Evolutionary conservation across 2,113 vertebrate genomes (phyloP).

Genomic region (Sinocyclocheilus rhinocerous): DNA sequence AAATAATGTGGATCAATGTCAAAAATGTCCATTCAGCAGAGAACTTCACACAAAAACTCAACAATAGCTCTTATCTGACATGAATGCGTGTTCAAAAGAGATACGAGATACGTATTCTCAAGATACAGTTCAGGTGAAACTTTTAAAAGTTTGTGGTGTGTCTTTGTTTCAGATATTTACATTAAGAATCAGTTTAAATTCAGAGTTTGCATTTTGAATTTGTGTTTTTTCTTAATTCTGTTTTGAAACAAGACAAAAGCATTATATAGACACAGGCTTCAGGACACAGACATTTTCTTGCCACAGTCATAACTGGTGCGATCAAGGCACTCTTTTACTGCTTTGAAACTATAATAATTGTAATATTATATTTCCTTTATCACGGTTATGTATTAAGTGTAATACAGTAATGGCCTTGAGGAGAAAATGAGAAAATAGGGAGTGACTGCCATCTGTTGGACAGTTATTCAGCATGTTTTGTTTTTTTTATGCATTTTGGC

Average conservation of each 20-base stretch:
- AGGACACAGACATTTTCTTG: too few relatives aligned
- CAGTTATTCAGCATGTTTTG: not conserved
- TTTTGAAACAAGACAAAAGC: too few relatives aligned
- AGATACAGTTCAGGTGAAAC: too few relatives aligned
- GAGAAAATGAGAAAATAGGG: not conserved
- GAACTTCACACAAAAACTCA: not conserved
- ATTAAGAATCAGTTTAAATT: too few relatives aligned
- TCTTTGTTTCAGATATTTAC: too few relatives aligned
- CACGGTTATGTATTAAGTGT: not conserved
- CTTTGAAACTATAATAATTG: not conserved
- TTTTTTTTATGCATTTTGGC: not conserved
- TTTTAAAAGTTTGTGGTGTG: too few relatives aligned
- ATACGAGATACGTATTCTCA: too few relatives aligned
- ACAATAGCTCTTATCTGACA: not conserved
- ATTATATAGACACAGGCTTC: too few relatives aligned
- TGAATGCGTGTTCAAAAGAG: not conserved
- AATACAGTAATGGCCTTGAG: not conserved
- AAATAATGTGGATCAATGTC: not conserved
- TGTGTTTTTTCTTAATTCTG: too few relatives aligned
- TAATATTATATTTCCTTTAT: not conserved
- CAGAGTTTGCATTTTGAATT: too few relatives aligned
- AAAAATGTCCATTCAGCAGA: not conserved
- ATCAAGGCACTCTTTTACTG: not conserved
- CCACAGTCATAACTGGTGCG: too few relatives aligned
- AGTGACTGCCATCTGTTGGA: slow-evolving; percentile 51